A percentile compares a stretch with the other conserved stretches of the same genome.
Evolutionary conservation across 2,797 vertebrate species (phyloP).

Genomic region (Meda fulgida): DNA sequence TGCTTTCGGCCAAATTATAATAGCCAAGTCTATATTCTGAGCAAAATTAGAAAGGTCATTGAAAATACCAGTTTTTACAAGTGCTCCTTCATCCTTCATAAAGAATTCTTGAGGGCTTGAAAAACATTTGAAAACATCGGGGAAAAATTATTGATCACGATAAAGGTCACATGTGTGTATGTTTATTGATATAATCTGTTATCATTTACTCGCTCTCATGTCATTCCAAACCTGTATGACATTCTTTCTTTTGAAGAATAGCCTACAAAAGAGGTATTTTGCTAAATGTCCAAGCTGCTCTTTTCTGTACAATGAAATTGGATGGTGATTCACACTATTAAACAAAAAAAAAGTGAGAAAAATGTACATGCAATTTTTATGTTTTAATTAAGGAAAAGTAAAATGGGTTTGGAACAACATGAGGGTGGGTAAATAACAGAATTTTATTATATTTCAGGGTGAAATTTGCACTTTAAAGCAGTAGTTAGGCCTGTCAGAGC

Average conservation of each 20-base stretch:
- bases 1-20: conserved; percentile 40
- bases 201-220: not conserved
- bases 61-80: conserved; percentile 36
- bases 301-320: not conserved
- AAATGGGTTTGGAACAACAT: not conserved
- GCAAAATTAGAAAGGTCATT: conserved; percentile 28
- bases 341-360: no score
- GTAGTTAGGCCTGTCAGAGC: no score
- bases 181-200: not conserved
- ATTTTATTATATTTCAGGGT: not conserved
- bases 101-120: conserved; percentile 13
- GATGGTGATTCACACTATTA: not conserved
- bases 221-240: not conserved
- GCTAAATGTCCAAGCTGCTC: not conserved
- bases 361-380: not conserved
- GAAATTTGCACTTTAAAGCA: no score
- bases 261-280: not conserved
- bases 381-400: not conserved
- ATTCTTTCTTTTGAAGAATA: not conserved
- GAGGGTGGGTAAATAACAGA: not conserved
- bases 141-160: not conserved
- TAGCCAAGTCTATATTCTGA: conserved; percentile 26
- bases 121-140: not conserved
- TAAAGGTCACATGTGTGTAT: not conserved
- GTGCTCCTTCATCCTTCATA: conserved; percentile 20